Evolutionary conservation across 2,113 vertebrate species (phyloP).

Genomic region (Salminus brasiliensis): DNA sequence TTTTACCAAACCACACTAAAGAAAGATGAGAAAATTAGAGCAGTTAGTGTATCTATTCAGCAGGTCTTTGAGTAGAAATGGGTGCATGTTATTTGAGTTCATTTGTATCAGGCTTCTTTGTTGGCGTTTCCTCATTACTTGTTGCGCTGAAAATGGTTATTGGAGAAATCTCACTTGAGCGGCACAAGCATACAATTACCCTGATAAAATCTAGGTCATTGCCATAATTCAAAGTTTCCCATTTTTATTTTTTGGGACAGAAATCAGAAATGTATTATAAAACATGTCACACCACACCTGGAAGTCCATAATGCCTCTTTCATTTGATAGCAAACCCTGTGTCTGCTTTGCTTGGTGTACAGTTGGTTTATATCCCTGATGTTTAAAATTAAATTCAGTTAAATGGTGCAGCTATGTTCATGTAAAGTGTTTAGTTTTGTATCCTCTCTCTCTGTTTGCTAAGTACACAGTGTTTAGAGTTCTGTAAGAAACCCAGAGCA

Average conservation of each 20-base stretch:
- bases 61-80: no score
- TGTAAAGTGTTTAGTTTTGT: background rate
- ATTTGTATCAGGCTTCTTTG: no score
- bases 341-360: background rate
- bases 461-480: background rate
- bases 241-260: background rate
- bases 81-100: no score
- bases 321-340: background rate
- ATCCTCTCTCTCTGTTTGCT: background rate
- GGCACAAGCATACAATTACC: slow-evolving; percentile 53
- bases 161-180: no score
- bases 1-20: no score
- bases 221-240: slow-evolving; percentile 53
- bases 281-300: background rate
- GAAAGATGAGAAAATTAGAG: no score
- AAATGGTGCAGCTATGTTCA: background rate
- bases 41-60: no score
- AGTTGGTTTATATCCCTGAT: background rate
- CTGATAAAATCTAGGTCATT: slow-evolving; percentile 57
- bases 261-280: slow-evolving; percentile 15
- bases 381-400: background rate
- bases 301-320: background rate
- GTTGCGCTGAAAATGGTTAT: no score
- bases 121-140: no score
- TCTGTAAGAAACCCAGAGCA: background rate